phyloP scores from a whole-genome alignment of 2,113 vertebrate genomes.

The Aramus guarauna region DNA sequence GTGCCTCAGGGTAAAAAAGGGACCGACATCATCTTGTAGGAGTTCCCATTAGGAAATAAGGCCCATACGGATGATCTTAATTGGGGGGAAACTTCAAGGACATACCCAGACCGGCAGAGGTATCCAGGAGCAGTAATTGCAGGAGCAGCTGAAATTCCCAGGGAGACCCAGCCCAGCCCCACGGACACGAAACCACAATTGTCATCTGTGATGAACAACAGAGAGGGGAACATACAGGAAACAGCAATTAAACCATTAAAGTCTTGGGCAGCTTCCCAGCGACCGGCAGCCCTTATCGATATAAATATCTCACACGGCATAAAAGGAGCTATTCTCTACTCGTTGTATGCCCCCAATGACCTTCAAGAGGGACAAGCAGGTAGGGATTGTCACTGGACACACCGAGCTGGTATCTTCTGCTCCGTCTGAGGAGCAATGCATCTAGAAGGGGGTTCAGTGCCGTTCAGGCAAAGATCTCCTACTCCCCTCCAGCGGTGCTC shows the following conservation, averaged over 20 bases:
- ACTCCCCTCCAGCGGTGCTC: background rate
- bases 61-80: background rate
- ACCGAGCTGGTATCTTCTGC: background rate
- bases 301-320: slow-evolving; percentile 18
- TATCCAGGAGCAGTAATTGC: background rate
- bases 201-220: slow-evolving; percentile 58
- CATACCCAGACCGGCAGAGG: background rate
- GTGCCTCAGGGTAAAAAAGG: background rate
- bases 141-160: background rate
- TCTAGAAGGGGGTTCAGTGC: background rate
- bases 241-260: slow-evolving; percentile 51
- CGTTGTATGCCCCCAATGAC: background rate
- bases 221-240: slow-evolving; percentile 43
- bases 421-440: background rate
- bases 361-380: background rate
- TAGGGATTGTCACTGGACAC: background rate
- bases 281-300: background rate
- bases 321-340: background rate
- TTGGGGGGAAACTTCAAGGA: background rate
- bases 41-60: background rate
- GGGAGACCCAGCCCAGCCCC: background rate
- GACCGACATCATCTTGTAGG: background rate
- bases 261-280: slow-evolving; percentile 42
- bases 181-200: background rate
- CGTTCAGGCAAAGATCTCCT: background rate